Percentiles rank a stretch among this genome's conserved stretches.
Conservation (phyloP, 2,888 invertebrate species). For the Cephus rjabovi region DNA sequence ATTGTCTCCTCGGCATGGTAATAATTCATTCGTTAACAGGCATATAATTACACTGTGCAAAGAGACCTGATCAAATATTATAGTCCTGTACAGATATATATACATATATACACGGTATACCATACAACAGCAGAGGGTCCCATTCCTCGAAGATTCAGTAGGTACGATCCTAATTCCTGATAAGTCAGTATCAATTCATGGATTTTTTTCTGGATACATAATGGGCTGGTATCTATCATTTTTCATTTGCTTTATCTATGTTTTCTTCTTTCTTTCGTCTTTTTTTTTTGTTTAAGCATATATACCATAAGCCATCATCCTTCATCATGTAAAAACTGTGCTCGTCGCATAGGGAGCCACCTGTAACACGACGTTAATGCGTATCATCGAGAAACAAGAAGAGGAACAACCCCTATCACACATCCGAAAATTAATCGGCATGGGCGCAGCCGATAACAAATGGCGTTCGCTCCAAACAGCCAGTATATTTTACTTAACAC, state of each 20-base stretch:
- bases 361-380: neutral
- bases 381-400: neutral
- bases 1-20: constrained; percentile 46
- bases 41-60: constrained; percentile 51
- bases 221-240: neutral
- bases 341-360: neutral
- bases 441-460: constrained; percentile 57
- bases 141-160: neutral
- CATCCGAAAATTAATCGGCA: constrained; percentile 57
- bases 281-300: neutral
- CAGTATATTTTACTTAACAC: constrained; percentile 56
- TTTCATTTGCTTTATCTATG: neutral
- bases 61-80: constrained; percentile 32
- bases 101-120: neutral
- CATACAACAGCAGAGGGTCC: neutral
- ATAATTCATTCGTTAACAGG: constrained; percentile 61
- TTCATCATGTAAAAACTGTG: neutral
- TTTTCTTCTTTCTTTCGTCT: neutral
- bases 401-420: constrained; percentile 36
- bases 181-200: neutral
- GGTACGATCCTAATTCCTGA: neutral
- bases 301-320: neutral
- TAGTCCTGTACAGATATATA: constrained; percentile 6
- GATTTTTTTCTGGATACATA: neutral
- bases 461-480: constrained; percentile 52